Conservation (phyloP, 2,113 vertebrate genomes). For the Hydrochoerus hydrochaeris region DNA sequence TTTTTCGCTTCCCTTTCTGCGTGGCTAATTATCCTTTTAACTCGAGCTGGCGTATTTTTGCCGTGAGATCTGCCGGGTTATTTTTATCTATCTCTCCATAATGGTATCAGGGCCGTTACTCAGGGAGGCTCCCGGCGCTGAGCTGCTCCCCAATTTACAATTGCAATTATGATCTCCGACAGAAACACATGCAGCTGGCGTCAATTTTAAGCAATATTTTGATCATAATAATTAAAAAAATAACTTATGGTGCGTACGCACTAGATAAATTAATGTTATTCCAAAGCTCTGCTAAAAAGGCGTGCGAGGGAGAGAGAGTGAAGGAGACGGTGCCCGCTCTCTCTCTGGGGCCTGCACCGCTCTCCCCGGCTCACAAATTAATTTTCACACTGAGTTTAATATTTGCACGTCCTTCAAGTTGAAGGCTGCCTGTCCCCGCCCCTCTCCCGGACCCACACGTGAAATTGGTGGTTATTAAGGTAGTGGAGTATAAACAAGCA, state of each 20-base stretch:
- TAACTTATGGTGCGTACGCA: conserved; percentile 82
- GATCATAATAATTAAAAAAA: conserved; percentile 90
- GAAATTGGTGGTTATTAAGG: conserved; percentile 84
- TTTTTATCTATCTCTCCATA: conserved; percentile 86
- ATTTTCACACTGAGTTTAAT: conserved; percentile 60
- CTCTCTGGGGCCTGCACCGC: not conserved
- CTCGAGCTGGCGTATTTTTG: conserved; percentile 82
- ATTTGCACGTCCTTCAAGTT: conserved; percentile 74
- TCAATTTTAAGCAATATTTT: conserved; percentile 90
- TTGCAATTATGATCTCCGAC: conserved; percentile 87
- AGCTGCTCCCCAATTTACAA: conserved; percentile 88
- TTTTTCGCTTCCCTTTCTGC: conserved; percentile 53
- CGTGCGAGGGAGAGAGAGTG: conserved; percentile 56
- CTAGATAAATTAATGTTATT: conserved; percentile 87
- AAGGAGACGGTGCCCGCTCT: conserved; percentile 7
- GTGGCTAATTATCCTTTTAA: conserved; percentile 86
- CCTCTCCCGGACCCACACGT: not conserved
- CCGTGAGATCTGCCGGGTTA: conserved; percentile 81
- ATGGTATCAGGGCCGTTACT: conserved; percentile 84
- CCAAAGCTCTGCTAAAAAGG: conserved; percentile 81
- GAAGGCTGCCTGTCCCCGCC: conserved; percentile 12
- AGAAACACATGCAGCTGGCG: conserved; percentile 89
- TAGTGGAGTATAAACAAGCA: conserved; percentile 86
- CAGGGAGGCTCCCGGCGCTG: conserved; percentile 84
- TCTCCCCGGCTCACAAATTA: conserved; percentile 38